Conservation (phyloP, 2,888 invertebrate genomes). For the Falcaria lacertinaria region DNA sequence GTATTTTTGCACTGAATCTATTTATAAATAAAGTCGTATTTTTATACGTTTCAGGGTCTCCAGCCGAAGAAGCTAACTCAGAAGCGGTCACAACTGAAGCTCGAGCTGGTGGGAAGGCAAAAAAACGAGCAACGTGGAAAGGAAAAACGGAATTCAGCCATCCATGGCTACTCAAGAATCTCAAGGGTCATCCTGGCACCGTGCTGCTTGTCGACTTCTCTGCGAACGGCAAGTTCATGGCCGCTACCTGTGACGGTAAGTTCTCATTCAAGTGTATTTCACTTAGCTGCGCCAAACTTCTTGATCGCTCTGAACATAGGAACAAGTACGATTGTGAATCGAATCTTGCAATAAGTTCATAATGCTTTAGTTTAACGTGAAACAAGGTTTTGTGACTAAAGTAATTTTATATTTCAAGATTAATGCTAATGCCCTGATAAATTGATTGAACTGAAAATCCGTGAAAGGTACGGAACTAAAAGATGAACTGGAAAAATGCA, state of each 20-base stretch:
- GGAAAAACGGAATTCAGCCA: slow-evolving; percentile 81
- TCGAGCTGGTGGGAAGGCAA: slow-evolving; percentile 63
- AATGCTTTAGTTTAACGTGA: too few relatives aligned
- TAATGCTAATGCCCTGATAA: too few relatives aligned
- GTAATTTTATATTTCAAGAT: too few relatives aligned
- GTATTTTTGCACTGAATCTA: neutral
- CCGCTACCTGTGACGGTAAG: slow-evolving; percentile 91
- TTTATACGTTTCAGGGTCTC: slow-evolving; percentile 42
- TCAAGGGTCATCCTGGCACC: slow-evolving; percentile 90
- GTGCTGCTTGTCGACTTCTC: slow-evolving; percentile 90
- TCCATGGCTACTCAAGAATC: slow-evolving; percentile 88
- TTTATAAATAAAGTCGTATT: neutral
- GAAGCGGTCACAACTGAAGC: slow-evolving; percentile 46
- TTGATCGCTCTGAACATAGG: neutral
- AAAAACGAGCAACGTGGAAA: slow-evolving; percentile 74
- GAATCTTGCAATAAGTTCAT: too few relatives aligned
- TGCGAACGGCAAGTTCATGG: slow-evolving; percentile 91
- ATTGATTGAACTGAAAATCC: too few relatives aligned
- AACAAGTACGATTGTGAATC: too few relatives aligned
- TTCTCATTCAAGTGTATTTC: slow-evolving; percentile 19
- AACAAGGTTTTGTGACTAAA: too few relatives aligned
- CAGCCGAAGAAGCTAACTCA: slow-evolving; percentile 47
- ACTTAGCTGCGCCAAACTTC: slow-evolving; percentile 1
- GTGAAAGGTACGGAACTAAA: too few relatives aligned
- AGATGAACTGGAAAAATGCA: too few relatives aligned